These are phyloP conservation scores for Ophraella communa DNA, from an alignment of 2,888 invertebrate species.

Conservation along the genomic window DNA sequence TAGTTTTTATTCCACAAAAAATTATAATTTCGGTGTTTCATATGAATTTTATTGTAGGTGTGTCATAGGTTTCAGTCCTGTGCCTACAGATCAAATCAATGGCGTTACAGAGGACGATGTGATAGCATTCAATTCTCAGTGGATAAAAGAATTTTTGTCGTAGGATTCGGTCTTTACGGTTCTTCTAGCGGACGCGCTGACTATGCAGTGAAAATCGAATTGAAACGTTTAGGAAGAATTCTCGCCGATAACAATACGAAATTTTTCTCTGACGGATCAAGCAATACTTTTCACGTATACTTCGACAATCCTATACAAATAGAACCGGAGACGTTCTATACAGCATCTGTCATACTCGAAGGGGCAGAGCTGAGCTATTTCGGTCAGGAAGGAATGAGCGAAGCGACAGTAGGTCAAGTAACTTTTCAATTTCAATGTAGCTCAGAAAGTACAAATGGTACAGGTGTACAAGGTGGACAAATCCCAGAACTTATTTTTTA, in stretches of 20 bases:
- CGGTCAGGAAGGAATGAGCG: constrained; percentile 95
- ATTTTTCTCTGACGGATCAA: constrained; percentile 96
- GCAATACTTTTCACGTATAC: constrained; percentile 92
- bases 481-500: constrained; percentile 97
- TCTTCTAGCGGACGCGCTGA: constrained; percentile 96
- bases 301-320: constrained; percentile 74
- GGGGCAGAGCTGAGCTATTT: constrained; percentile 95
- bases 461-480: constrained; percentile 96
- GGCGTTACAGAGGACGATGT: constrained; percentile 95
- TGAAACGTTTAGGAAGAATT: constrained; percentile 86
- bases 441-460: constrained; percentile 96
- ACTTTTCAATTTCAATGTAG: constrained; percentile 98
- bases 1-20: too few species aligned
- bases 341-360: constrained; percentile 90
- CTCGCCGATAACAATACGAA: constrained; percentile 91
- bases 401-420: constrained; percentile 90
- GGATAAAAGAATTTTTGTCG: constrained; percentile 93
- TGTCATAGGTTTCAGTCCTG: constrained; percentile 96
- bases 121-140: constrained; percentile 97
- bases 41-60: constrained; percentile 65
- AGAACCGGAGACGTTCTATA: constrained; percentile 15
- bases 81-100: constrained; percentile 95
- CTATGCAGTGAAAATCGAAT: constrained; percentile 92
- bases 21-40: too few species aligned
- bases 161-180: constrained; percentile 94